Base-by-base conservation (phyloP, 2,888 invertebrate genomes). In the Hypolimnas misippus region DNA sequence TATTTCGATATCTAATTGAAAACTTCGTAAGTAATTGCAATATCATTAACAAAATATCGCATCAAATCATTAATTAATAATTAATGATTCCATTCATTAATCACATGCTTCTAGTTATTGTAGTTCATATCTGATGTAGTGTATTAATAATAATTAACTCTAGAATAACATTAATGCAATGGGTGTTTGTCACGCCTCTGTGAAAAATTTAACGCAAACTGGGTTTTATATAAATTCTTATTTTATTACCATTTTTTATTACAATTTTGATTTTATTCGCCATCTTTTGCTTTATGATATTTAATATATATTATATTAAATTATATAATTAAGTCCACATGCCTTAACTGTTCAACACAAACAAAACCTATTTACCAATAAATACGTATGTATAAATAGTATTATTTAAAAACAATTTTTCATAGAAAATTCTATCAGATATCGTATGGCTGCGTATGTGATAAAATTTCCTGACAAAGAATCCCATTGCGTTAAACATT, bases 381-480 rank as follows among this genome's bases (percentile, higher is more conserved):
- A n/a, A n/a, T n/a, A n/a, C n/a, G n/a, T n/a, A n/a, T n/a, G n/a
- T n/a, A n/a, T n/a, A n/a, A n/a, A n/a, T n/a, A n/a, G n/a, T n/a
- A n/a, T n/a, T n/a, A n/a, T n/a, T n/a, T n/a, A n/a, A n/a, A n/a
- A n/a, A n/a, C n/a, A n/a, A n/a, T n/a, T n/a, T n/a, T n/a, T n/a
- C n/a, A n/a, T n/a, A 42, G 35, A 40, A 46, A 54, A 52, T 56
- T 54, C 40, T 38, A 54, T 54, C 61, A 57, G 51, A 56, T 62
- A 63, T 35, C 63, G 73, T 73, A 73, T 74, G 75, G 75, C 75
- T 75, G 75, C 73, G 67, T 56, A 51, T 46, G 62, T 69, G 55
- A 35, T 53, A 42, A 58, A 61, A 29, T 14, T 42, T 35, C 14
- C 42, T 35, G 60, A 60, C 52, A 54, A 57, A 54, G 29, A 25